Percentiles rank a stretch among this genome's conserved stretches.
Evolutionary conservation across 1,140 invertebrate species (phyloP).

Genomic region (Cephus cinctus): DNA sequence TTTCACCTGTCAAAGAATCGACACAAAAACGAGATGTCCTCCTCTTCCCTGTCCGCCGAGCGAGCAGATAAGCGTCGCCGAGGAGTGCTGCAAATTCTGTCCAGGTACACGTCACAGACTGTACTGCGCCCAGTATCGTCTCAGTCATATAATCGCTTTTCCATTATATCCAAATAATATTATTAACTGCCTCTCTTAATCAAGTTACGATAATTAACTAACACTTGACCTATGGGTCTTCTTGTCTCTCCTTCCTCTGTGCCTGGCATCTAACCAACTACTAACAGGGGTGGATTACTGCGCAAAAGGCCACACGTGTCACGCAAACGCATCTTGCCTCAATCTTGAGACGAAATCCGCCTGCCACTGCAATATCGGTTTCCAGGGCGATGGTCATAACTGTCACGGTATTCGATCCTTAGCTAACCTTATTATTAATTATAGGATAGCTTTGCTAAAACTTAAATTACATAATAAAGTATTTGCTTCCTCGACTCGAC

Average conservation of each 20-base stretch:
- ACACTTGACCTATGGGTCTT: neutral
- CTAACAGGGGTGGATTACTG: constrained; percentile 83
- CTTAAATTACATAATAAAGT: no score
- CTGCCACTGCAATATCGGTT: constrained; percentile 81
- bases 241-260: neutral
- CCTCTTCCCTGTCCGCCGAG: constrained; percentile 73
- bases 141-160: constrained; percentile 24
- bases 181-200: no score
- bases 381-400: constrained; percentile 74
- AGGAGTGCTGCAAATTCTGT: constrained; percentile 89
- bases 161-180: neutral
- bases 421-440: no score
- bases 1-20: constrained; percentile 74
- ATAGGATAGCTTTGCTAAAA: no score
- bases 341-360: constrained; percentile 82
- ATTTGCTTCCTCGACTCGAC: no score
- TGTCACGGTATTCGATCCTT: constrained; percentile 66
- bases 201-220: neutral
- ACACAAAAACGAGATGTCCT: constrained; percentile 76
- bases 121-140: neutral
- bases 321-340: constrained; percentile 80
- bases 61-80: constrained; percentile 77
- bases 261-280: constrained; percentile 5
- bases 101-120: constrained; percentile 63
- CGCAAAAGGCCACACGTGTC: constrained; percentile 78